Evolutionary conservation across 1,140 invertebrate genomes (phyloP), one percentile per base, ranked within the genome.

Genomic region (Lycorma delicatula): DNA sequence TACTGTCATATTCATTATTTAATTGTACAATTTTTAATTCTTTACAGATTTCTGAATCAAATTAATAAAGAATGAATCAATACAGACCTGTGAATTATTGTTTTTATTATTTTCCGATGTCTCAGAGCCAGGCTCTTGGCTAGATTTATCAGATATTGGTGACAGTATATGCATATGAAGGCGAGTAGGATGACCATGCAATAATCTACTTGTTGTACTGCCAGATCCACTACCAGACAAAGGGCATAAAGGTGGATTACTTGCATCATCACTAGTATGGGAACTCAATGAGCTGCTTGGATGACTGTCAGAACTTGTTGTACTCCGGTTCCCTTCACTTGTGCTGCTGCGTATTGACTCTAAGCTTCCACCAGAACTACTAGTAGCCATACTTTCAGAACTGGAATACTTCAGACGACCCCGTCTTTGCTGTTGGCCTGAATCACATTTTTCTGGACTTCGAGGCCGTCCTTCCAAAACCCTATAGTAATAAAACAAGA

Each of bases 101-200:
- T 86, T 86, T 58, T 81, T 83, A 64, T 87, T 86, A 67, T 85
- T 85, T 60, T 87, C 85, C 11, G 85, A 86, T 1, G 82, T 83
- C 65, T 88, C 86, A 1, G 84, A 86, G 13, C 81, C 83, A 12
- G 86, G 87, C 66, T 92, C 89, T 67, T 90, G 86, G 1, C 86
- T 88, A n/a, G 88, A 91, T 68, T 91, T 91, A 71, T 92, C 89
- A 25, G 88, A 91, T 64, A 92, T 93, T 5, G 89, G 89, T 54
- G 88, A 91, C 13, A 93, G 75, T 64, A 91, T 89, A 68, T 91
- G 86, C 60, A 90, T 70, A 67, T 90, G 89, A 2, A 66, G 77
- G 80, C 51, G 79, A 77, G 64, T 81, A 77, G 60, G 52, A 53
- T 55, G 56, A 59, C 41, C 60, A 67, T 60, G 59, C 71, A 63